Percentiles rank a stretch among this genome's conserved stretches.
phyloP scores from a whole-genome alignment of 2,797 vertebrate genomes.

The Platyrinchus mystaceus region DNA sequence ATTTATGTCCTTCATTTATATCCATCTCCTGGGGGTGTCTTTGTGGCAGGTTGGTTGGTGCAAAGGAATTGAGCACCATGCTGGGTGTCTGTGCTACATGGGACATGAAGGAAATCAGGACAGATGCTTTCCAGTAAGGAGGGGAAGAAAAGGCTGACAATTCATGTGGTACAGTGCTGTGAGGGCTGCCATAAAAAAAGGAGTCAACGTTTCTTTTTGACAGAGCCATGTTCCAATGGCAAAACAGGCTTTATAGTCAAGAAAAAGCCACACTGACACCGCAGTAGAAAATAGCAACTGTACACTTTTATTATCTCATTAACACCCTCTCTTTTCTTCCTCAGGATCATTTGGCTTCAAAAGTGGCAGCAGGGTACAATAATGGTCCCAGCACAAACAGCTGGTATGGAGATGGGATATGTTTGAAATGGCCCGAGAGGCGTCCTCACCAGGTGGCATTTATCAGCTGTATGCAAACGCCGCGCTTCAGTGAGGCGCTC shows the following conservation, averaged over 20 bases:
- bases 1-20: neutral
- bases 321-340: neutral
- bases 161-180: neutral
- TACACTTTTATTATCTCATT: slow-evolving; percentile 30
- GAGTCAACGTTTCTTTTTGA: neutral
- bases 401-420: neutral
- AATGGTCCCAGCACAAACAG: slow-evolving; percentile 27
- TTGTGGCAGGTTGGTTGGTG: neutral
- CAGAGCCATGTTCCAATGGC: neutral
- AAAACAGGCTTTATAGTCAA: neutral
- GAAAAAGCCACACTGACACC: neutral
- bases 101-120: neutral
- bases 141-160: neutral
- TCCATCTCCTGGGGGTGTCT: neutral
- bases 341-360: slow-evolving; percentile 8
- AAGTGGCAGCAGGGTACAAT: neutral
- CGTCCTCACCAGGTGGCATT: neutral
- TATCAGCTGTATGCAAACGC: neutral
- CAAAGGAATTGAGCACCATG: neutral
- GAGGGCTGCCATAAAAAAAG: neutral
- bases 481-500: fast-evolving
- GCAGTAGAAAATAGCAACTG: neutral
- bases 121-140: neutral
- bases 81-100: neutral
- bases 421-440: neutral